These are phyloP conservation scores for Synergus japonicus DNA, from an alignment of 2,888 invertebrate genomes.

Conservation along the genomic window DNA sequence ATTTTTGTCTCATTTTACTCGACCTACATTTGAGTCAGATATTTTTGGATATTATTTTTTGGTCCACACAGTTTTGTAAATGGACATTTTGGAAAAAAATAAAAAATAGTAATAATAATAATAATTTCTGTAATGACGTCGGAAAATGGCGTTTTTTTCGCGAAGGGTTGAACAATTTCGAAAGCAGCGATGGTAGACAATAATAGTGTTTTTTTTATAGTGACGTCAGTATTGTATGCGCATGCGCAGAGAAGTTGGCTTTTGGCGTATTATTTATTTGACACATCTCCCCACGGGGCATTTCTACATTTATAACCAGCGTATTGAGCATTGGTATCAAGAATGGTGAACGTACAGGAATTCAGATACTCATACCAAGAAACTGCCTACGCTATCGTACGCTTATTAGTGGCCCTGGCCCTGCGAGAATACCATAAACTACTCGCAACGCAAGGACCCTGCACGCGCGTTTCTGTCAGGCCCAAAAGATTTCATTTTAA, in stretches of 20 bases:
- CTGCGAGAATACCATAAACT: conserved; percentile 44
- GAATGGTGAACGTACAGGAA: conserved; percentile 18
- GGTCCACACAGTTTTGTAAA: no score
- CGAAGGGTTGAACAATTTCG: neutral
- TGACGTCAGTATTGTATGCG: conserved; percentile 56
- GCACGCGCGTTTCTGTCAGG: conserved; percentile 10
- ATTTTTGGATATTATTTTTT: no score
- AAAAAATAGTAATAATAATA: neutral
- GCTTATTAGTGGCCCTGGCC: conserved; percentile 40
- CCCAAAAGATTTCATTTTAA: neutral
- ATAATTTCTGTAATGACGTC: neutral
- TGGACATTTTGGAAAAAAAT: no score
- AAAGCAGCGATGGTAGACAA: conserved; percentile 46
- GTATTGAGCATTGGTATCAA: conserved; percentile 26
- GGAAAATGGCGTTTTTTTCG: neutral
- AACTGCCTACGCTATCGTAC: conserved; percentile 34
- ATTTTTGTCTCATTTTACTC: no score
- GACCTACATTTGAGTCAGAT: no score
- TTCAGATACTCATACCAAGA: neutral
- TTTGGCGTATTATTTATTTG: conserved; percentile 65
- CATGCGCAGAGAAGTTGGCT: conserved; percentile 51
- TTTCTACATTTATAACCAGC: conserved; percentile 54
- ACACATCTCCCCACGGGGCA: conserved; percentile 59
- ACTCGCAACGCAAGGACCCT: conserved; percentile 30
- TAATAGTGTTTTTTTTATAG: conserved; percentile 62